Evolutionary conservation across 1,140 invertebrate genomes (phyloP), one percentile per base, ranked within the genome.

Genomic region (Trichoplusia ni): DNA sequence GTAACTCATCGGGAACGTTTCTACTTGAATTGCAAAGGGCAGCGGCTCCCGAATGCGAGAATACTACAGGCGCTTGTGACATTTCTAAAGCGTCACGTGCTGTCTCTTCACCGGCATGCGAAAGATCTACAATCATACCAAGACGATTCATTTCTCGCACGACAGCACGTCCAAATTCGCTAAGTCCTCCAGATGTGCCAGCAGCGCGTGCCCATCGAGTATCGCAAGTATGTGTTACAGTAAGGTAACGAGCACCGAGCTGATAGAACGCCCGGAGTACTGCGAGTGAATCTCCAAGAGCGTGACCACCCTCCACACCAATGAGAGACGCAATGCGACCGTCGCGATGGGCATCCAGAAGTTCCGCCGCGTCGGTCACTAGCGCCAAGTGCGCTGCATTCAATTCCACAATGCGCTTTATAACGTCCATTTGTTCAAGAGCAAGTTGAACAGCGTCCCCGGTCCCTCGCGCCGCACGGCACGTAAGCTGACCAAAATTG

Each of bases 51-150:
- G 96, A 98, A 88, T 98, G 97, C 18, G 96, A 98, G 89, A 97
- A 99, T 67, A 99, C 97, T 47, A 98, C 96, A 0, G 97, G 97
- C 0, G 97, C 97, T 65, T 94, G 93, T 1, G 96, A 95, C 7
- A 95, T 93, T 58, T 94, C 93, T n/a, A 98, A 86, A 2, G 96
- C 95, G 78, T 97, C 97, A 31, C 93, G 92, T 90, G 97, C 97
- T 4, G 97, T 98, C 71, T 94, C 93, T 63, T 96, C 93, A 0
- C 96, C 97, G 1, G 97, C 96, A 85, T 98, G 96, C 1, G 97
- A 97, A 23, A 98, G 92, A 84, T 98, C 97, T 9, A 98, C 95
- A 56, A 99, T 93, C 97, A 98, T 98, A n/a, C 97, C 97, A 7
- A 97, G 89, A 29, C 96, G 93, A 87, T 97, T 97, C 92, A 97